Evolutionary conservation across 2,797 vertebrate species (phyloP).

Genomic region (Rhadinocentrus ornatus): DNA sequence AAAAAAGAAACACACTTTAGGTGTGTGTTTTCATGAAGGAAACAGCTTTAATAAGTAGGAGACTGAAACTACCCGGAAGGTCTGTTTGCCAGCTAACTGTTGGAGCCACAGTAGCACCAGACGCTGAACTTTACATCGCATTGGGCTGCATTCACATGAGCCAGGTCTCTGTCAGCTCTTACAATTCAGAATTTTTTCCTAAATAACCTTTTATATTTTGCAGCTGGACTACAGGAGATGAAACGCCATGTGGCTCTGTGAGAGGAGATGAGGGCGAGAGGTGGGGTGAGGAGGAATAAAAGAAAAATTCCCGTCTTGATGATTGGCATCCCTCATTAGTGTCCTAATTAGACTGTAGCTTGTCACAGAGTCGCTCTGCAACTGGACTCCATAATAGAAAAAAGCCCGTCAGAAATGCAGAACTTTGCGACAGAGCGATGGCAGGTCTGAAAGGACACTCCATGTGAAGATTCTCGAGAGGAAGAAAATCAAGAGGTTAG

Average conservation of each 20-base stretch:
- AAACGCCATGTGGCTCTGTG: too few relatives aligned
- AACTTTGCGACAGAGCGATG: slow-evolving; percentile 13
- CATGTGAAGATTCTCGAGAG: slow-evolving; percentile 2
- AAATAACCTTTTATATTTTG: too few relatives aligned
- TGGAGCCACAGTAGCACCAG: not conserved
- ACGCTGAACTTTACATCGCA: too few relatives aligned
- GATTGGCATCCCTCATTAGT: slow-evolving; percentile 68
- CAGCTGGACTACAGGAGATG: too few relatives aligned
- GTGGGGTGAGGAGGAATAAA: not conserved
- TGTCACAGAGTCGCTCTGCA: slow-evolving; percentile 28
- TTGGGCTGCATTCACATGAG: too few relatives aligned
- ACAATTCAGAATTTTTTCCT: too few relatives aligned
- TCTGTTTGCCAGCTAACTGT: slow-evolving; percentile 44
- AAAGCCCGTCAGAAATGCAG: slow-evolving; percentile 12
- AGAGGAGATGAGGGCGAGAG: too few relatives aligned
- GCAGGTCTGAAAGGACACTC: slow-evolving; percentile 30
- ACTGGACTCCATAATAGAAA: slow-evolving; percentile 30
- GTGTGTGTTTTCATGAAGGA: slow-evolving; percentile 32
- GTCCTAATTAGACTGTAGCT: slow-evolving; percentile 62
- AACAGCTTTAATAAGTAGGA: slow-evolving; percentile 28
- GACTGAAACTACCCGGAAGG: slow-evolving; percentile 44
- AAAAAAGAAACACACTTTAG: slow-evolving; percentile 7
- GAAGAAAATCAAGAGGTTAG: slow-evolving; percentile 13
- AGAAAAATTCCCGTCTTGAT: slow-evolving; percentile 48
- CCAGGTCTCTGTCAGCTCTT: too few relatives aligned